These are phyloP conservation scores for Neria commutata DNA, from an alignment of 2,888 invertebrate species.

Conservation along the genomic window DNA sequence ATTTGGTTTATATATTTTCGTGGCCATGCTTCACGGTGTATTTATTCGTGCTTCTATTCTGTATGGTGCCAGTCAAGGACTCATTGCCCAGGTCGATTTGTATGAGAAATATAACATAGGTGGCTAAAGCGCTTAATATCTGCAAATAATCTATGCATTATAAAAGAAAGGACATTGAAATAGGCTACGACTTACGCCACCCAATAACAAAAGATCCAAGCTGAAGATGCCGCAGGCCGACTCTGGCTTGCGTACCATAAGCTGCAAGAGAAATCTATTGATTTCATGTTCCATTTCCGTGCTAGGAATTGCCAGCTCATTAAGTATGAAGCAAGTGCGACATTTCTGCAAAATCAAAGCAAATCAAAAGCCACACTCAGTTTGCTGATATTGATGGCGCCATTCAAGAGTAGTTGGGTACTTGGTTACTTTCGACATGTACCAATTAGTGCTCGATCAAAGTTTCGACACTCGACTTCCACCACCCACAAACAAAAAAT, in stretches of 20 bases:
- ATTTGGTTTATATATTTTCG: too few relatives aligned
- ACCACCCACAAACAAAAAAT: too few relatives aligned
- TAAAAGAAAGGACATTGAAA: neutral
- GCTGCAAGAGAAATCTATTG: conserved; percentile 48
- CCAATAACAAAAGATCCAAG: conserved; percentile 47
- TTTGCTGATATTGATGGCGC: too few relatives aligned
- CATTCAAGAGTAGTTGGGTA: too few relatives aligned
- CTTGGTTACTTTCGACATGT: too few relatives aligned
- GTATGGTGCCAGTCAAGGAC: conserved; percentile 34
- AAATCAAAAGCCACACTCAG: too few relatives aligned
- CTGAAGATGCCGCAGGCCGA: conserved; percentile 49
- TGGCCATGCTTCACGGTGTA: too few relatives aligned
- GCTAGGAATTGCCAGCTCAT: conserved; percentile 36
- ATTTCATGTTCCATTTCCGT: conserved; percentile 39
- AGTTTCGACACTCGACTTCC: too few relatives aligned
- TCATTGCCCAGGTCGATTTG: conserved; percentile 52
- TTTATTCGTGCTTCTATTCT: too few relatives aligned
- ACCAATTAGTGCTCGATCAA: too few relatives aligned
- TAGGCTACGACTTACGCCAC: conserved; percentile 42
- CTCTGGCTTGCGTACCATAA: conserved; percentile 36
- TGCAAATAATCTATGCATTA: conserved; percentile 21
- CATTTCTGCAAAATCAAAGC: conserved; percentile 41
- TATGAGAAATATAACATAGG: conserved; percentile 53
- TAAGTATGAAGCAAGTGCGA: conserved; percentile 39
- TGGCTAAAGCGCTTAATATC: conserved; percentile 46